Evolutionary conservation across 1,140 invertebrate species (phyloP), one percentile per base, ranked within the genome.

Genomic region (Maniola jurtina): DNA sequence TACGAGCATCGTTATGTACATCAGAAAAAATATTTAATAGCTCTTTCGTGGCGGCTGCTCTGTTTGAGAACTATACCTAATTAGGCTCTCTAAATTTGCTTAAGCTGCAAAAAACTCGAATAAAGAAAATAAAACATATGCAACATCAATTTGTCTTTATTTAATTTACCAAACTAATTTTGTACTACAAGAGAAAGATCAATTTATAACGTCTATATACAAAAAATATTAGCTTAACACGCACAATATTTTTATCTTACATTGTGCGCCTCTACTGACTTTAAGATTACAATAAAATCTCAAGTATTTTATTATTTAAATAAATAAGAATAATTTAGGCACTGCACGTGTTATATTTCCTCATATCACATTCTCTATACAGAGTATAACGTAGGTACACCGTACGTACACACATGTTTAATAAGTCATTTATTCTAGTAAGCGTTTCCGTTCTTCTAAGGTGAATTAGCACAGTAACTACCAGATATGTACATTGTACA

Each of bases 111-210:
- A 42, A 42, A 42, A 42, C 13, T 2, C 40, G 40, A 10, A 42
- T 5, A 25, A 25, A 25, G 1, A 38, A 38, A 45, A 45, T 45
- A 45, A 45, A 45, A 45, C 1, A 45, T 8, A 45, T 70, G 65
- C 68, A 90, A 88, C 88, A 90, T 90, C 84, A 79, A 90, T 79
- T 79, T 86, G 88, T 90, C 88, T 90, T 90, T 90, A 90, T 90
- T 90, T 78, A 84, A 81, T 64, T 81, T 81, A 83, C 70, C 72
- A 81, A 84, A 83, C 81, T 88, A 86, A 84, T 79, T 89, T 89
- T 88, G 84, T 89, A 88, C 88, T 89, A 90, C 83, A 81, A 88
- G 85, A 90, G 79, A 89, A 86, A 89, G 79, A 77, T 83, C 72
- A 76, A 70, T 78, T 78, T 76, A 52, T 66, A 65, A 80, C 65